These are phyloP conservation scores for Crax fasciolata DNA, from an alignment of 2,797 vertebrate species.

Conservation along the genomic window DNA sequence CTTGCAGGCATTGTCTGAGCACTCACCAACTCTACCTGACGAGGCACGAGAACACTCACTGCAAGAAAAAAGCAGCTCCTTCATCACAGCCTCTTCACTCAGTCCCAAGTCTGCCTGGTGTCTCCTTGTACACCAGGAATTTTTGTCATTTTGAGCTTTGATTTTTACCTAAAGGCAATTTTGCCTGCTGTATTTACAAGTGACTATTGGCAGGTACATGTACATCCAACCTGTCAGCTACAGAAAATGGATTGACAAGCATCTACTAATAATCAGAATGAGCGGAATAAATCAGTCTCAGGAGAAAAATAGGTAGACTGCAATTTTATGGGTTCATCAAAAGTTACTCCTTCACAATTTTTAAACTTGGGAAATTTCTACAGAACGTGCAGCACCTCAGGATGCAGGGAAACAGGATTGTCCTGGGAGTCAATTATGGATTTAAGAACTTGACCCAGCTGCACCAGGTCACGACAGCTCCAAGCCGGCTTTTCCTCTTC, in stretches of 20 bases:
- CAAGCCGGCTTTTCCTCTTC: neutral
- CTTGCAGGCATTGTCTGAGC: neutral
- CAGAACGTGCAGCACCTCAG: neutral
- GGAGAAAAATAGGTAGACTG: neutral
- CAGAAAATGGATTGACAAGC: slow-evolving; percentile 27
- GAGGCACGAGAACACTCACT: neutral
- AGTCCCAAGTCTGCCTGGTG: neutral
- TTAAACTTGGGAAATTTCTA: neutral
- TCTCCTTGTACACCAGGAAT: neutral
- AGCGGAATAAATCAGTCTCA: neutral
- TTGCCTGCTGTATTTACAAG: neutral
- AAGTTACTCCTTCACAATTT: neutral
- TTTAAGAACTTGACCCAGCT: neutral
- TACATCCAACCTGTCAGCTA: neutral
- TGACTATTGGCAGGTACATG: neutral
- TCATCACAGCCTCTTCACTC: neutral
- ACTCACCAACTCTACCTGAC: neutral
- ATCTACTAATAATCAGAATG: neutral
- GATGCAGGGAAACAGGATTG: neutral
- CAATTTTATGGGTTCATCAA: neutral
- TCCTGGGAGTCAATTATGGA: neutral
- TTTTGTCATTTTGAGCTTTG: neutral
- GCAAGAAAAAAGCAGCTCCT: neutral
- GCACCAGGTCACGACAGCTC: neutral
- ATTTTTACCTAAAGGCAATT: neutral